Evolutionary conservation across 2,888 invertebrate species (phyloP), one percentile per base, ranked within the genome.

Genomic region (Plemyria rubiginata): DNA sequence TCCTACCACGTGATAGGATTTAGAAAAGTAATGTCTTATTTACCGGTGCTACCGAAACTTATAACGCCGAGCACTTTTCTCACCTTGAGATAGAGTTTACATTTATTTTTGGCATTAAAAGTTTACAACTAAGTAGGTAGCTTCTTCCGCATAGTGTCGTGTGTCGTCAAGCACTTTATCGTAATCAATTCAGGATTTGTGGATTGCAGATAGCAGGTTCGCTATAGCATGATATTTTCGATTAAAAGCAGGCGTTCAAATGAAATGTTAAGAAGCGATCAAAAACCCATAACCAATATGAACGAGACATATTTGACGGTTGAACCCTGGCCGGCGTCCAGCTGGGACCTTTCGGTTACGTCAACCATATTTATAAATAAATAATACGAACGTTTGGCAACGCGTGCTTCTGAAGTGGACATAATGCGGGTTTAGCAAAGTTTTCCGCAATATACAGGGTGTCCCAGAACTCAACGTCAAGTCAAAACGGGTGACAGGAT

Each of bases 281-380:
- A 32, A 28, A 55, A 32, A 13, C 22, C 29, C 48, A 16, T 45
- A 53, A 53, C 55, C 11, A 59, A 52, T 41, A 46, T 22, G 22
- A 16, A 52, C 55, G 55, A 46, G 55, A 54, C 61, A 62, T 11
- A 56, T 38, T n/a, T 63, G 61, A 61, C 59, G 49, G 65, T 62
- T 60, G 57, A 54, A 60, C 70, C 76, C 85, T 86, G 86, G 87
- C 86, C 63, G 49, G 53, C 68, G 70, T 84, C 86, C 87, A 87
- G 77, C 45, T 70, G 71, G 59, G 71, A 60, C 63, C 65, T 57
- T 61, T 54, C 62, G 66, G 79, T 80, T 81, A 80, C 86, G 87
- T 88, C 86, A 86, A 70, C 68, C 66, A 70, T 85, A 11, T 38
- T 1, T 11, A 86, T 82, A 82, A 85, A 87, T 87, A 82, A 49